phyloP scores from a whole-genome alignment of 1,140 invertebrate species.

The Drosophila lini region DNA sequence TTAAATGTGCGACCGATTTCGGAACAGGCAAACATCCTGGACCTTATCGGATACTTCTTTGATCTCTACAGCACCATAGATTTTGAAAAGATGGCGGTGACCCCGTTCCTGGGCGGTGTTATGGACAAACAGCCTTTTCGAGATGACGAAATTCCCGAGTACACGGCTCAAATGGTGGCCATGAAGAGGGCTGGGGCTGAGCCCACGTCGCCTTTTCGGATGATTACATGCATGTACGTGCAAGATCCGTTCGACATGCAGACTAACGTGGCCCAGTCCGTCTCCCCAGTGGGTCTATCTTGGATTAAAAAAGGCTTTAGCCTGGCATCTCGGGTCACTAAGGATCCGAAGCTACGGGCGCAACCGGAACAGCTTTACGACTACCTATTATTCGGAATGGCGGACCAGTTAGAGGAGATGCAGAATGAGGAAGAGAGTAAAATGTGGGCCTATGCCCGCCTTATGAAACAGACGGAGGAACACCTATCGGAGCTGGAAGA shows the following conservation, averaged over 20 bases:
- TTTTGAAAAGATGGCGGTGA: conserved; percentile 53
- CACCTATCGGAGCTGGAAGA: no score
- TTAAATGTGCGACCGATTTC: conserved; percentile 30
- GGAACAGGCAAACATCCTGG: conserved; percentile 6
- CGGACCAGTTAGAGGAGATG: background rate
- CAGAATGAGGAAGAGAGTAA: no score
- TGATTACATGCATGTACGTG: conserved; percentile 55
- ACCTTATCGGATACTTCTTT: conserved; percentile 63
- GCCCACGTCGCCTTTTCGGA: conserved; percentile 38
- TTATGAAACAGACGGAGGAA: no score
- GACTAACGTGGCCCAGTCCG: conserved; percentile 60
- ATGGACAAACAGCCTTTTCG: conserved; percentile 31
- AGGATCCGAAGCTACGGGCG: conserved; percentile 12
- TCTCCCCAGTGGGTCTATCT: conserved; percentile 48
- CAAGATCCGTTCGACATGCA: conserved; percentile 71
- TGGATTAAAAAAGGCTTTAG: conserved; percentile 49
- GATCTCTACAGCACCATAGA: conserved; percentile 55
- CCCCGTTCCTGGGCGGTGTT: conserved; percentile 57
- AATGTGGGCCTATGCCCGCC: no score
- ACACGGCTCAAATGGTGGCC: conserved; percentile 41
- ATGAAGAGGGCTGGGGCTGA: conserved; percentile 23
- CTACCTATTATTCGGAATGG: conserved; percentile 51
- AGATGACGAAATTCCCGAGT: conserved; percentile 38
- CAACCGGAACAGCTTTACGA: conserved; percentile 47
- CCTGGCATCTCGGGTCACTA: conserved; percentile 27